Evolutionary conservation across 2,888 invertebrate species (phyloP), one percentile per base, ranked within the genome.

Genomic region (Microchrysa polita): DNA sequence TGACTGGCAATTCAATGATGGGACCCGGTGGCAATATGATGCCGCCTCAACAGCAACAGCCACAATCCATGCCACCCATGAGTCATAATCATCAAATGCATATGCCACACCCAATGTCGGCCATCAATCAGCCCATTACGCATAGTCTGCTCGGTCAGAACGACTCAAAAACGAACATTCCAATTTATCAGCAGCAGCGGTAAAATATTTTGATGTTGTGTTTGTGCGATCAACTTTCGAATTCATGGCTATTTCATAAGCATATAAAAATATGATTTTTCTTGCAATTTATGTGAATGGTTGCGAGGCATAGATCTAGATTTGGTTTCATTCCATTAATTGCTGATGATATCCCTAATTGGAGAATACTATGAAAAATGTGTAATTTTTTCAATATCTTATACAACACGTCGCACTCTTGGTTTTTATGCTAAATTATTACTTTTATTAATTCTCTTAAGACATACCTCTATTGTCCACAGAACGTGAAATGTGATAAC

Each of bases 101-200:
- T 52, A 53, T 74, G 53, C 40, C 61, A 16, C 73, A 67, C n/a
- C 61, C 52, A 48, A 42, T 75, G 76, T 76, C 77, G 73, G 77
- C 77, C 57, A 78, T 79, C 65, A 79, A 79, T 77, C 81, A 79
- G 73, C 78, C 79, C 18, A 79, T 80, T 75, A 78, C 79, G 74
- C 81, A 82, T 73, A 82, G 80, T 72, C 81, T 81, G 78, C 81
- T 82, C 74, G 80, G 81, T 73, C 83, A 82, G 77, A 82, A 81
- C 77, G 83, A 83, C 77, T 79, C 81, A 67, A 83, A 82, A 76
- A 81, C 82, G 75, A 84, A 84, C 82, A 84, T 84, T 83, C 84
- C 84, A 78, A 81, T 84, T 76, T 84, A 83, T 78, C 84, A 84
- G 78, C 84, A 84, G 78, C 84, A 84, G 79, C 83, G 84, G 82